Conservation (phyloP, 2,113 vertebrate species). For the Brienomyrus brachyistius region DNA sequence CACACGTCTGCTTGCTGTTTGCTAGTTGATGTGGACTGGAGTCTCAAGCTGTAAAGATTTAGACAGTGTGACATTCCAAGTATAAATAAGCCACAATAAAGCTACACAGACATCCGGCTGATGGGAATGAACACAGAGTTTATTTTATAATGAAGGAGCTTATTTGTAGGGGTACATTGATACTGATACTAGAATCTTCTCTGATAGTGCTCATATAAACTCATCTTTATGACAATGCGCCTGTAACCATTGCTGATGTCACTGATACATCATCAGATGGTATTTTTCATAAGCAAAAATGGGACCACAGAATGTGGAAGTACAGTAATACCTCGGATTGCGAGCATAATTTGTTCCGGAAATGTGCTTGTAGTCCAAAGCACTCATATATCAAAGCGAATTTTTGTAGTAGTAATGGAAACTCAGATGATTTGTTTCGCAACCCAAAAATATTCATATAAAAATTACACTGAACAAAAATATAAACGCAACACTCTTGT, state of each 20-base stretch:
- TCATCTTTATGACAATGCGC: neutral
- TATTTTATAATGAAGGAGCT: slow-evolving; percentile 32
- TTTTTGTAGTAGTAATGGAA: too few species aligned
- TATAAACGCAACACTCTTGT: too few species aligned
- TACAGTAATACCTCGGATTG: neutral
- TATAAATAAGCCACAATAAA: slow-evolving; percentile 22
- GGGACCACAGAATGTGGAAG: neutral
- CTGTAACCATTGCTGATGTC: neutral
- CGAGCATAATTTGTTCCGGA: too few species aligned
- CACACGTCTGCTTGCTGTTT: neutral
- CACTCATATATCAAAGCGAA: too few species aligned
- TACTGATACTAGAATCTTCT: neutral
- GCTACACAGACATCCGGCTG: slow-evolving; percentile 32
- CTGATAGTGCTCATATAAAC: neutral
- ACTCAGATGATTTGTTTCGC: too few species aligned
- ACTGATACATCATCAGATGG: too few species aligned
- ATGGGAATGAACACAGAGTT: slow-evolving; percentile 30
- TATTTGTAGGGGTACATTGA: neutral
- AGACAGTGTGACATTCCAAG: slow-evolving; percentile 18
- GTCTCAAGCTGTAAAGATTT: slow-evolving; percentile 21
- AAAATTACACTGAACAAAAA: too few species aligned
- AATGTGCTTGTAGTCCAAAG: too few species aligned
- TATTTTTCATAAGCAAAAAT: neutral
- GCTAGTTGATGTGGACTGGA: slow-evolving; percentile 4
- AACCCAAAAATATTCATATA: too few species aligned